Percentiles rank a stretch among this genome's conserved stretches.
These are phyloP conservation scores for Canis aureus DNA, from an alignment of 2,113 vertebrate species.

Conservation along the genomic window DNA sequence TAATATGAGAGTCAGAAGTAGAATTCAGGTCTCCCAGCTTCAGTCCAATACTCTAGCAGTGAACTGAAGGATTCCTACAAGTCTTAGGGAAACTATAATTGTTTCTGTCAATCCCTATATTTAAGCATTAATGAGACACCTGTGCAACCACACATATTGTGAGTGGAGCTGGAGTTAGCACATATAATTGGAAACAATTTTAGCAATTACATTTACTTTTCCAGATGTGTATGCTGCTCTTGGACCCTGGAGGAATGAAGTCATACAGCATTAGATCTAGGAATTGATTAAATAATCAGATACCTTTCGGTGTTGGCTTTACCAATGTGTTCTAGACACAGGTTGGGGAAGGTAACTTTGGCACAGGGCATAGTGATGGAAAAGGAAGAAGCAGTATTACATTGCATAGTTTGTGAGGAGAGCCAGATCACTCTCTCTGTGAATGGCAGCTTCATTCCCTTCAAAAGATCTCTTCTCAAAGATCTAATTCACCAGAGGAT, in stretches of 20 bases:
- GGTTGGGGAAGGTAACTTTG: neutral
- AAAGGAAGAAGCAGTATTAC: neutral
- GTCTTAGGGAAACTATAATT: slow-evolving; percentile 32
- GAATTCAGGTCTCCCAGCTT: neutral
- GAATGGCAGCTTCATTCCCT: slow-evolving; percentile 66
- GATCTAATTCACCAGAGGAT: slow-evolving; percentile 66
- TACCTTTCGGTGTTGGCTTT: neutral
- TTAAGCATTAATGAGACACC: slow-evolving; percentile 67
- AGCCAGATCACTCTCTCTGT: slow-evolving; percentile 14
- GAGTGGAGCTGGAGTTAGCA: slow-evolving; percentile 45
- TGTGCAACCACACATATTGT: neutral
- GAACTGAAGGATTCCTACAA: slow-evolving; percentile 26
- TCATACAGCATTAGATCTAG: neutral
- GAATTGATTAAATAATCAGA: neutral
- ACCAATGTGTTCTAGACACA: neutral
- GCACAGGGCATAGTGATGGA: neutral
- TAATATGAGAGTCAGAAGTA: neutral
- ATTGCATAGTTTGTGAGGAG: neutral
- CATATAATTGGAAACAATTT: slow-evolving; percentile 47
- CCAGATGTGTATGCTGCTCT: slow-evolving; percentile 22
- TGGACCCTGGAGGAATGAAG: neutral
- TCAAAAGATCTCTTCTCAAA: slow-evolving; percentile 74
- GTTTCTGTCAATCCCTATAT: slow-evolving; percentile 49
- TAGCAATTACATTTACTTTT: slow-evolving; percentile 18
- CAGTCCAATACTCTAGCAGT: neutral